A percentile compares a stretch with the other conserved stretches of the same genome.
Evolutionary conservation across 2,888 invertebrate genomes (phyloP).

Genomic region (Nebria brevicollis): DNA sequence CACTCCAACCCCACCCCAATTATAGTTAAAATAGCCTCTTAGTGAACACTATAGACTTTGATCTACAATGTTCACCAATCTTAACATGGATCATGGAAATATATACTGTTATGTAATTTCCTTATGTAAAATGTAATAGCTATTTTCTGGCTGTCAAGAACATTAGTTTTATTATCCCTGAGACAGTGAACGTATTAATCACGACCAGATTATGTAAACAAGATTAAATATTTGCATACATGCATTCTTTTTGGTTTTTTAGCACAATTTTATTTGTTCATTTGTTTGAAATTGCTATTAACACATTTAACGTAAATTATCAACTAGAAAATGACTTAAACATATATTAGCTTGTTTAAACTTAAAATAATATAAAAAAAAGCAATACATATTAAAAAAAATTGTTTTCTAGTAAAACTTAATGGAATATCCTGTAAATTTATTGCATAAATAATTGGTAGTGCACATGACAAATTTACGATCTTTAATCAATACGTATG

Average conservation of each 20-base stretch:
- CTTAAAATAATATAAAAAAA: no score
- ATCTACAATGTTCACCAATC: background rate
- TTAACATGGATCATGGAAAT: background rate
- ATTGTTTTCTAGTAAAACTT: background rate
- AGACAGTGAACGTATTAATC: background rate
- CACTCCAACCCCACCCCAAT: no score
- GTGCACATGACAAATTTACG: background rate
- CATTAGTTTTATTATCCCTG: background rate
- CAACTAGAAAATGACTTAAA: background rate
- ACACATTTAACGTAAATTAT: background rate
- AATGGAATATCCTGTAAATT: background rate
- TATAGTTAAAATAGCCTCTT: no score
- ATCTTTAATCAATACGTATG: conserved; percentile 3
- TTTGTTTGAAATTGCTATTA: background rate
- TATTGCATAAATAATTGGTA: background rate
- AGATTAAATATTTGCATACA: background rate
- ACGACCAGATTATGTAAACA: background rate
- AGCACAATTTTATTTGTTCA: background rate
- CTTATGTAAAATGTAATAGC: background rate
- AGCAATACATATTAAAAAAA: no score
- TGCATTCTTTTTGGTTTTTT: background rate
- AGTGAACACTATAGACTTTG: no score
- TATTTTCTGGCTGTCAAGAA: background rate
- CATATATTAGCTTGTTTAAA: background rate
- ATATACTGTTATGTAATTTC: background rate